A percentile compares a stretch with the other conserved stretches of the same genome.
Conservation (phyloP, 2,797 vertebrate species). For the Acipenser transmontanus region DNA sequence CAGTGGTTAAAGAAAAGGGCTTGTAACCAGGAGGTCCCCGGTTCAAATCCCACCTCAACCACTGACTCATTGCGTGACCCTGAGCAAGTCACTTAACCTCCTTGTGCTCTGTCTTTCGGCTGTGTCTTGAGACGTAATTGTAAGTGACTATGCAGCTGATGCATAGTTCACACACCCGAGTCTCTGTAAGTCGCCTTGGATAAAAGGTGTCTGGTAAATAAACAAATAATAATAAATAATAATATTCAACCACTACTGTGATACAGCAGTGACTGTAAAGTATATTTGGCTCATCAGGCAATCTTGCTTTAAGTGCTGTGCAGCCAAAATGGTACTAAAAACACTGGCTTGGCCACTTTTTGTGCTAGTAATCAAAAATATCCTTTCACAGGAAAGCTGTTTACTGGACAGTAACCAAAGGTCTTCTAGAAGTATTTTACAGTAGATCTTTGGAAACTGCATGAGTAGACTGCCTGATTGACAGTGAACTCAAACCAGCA, state of each 20-base stretch:
- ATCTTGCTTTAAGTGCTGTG: conserved; percentile 38
- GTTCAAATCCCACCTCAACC: too few species aligned
- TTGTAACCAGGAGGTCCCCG: too few species aligned
- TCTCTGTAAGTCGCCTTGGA: too few species aligned
- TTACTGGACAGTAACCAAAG: conserved; percentile 52
- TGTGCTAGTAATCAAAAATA: conserved; percentile 48
- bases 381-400: conserved; percentile 53
- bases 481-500: conserved; percentile 39
- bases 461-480: conserved; percentile 48
- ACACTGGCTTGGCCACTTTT: conserved; percentile 46
- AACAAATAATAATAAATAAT: not conserved
- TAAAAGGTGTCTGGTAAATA: too few species aligned
- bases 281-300: conserved; percentile 37
- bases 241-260: conserved; percentile 53
- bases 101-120: too few species aligned
- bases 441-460: conserved; percentile 44
- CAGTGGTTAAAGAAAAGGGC: too few species aligned
- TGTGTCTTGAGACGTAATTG: too few species aligned
- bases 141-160: too few species aligned
- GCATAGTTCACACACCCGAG: too few species aligned
- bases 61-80: too few species aligned
- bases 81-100: too few species aligned
- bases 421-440: conserved; percentile 52
- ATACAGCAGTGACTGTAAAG: conserved; percentile 48
- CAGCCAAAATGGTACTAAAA: conserved; percentile 49